These are phyloP conservation scores for Ailurus styani DNA, from an alignment of 2,113 vertebrate species.

Conservation along the genomic window DNA sequence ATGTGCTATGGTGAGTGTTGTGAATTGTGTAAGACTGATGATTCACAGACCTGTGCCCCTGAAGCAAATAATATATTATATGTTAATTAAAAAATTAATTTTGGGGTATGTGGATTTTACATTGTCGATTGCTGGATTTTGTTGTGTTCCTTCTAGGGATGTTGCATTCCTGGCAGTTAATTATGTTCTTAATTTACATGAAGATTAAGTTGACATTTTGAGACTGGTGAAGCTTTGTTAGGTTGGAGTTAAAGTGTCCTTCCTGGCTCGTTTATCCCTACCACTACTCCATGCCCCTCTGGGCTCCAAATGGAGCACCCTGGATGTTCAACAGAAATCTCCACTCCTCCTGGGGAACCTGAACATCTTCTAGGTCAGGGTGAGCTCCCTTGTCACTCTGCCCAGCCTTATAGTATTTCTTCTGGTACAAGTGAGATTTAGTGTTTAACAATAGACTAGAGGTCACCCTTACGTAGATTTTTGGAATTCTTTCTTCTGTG, in stretches of 20 bases:
- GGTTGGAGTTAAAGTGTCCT: background rate
- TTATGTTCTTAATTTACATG: background rate
- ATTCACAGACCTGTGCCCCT: too few species aligned
- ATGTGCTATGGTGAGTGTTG: too few species aligned
- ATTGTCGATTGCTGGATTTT: background rate
- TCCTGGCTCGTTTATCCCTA: background rate
- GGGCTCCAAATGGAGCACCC: background rate
- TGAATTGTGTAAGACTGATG: too few species aligned
- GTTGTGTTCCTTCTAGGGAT: background rate
- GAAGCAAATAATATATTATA: too few species aligned
- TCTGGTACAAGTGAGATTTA: background rate
- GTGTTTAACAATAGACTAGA: background rate
- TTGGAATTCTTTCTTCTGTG: background rate
- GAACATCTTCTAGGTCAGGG: too few species aligned
- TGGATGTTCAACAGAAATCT: background rate
- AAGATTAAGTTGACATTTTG: background rate
- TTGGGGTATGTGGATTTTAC: background rate
- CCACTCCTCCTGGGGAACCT: background rate
- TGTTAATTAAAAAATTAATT: background rate
- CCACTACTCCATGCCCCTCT: background rate
- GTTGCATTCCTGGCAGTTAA: background rate
- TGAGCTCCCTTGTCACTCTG: background rate
- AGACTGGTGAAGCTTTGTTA: background rate
- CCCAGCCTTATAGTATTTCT: background rate
- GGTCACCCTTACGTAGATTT: background rate